phyloP scores from a whole-genome alignment of 2,888 invertebrate species.

The Ormyrus nitidulus region DNA sequence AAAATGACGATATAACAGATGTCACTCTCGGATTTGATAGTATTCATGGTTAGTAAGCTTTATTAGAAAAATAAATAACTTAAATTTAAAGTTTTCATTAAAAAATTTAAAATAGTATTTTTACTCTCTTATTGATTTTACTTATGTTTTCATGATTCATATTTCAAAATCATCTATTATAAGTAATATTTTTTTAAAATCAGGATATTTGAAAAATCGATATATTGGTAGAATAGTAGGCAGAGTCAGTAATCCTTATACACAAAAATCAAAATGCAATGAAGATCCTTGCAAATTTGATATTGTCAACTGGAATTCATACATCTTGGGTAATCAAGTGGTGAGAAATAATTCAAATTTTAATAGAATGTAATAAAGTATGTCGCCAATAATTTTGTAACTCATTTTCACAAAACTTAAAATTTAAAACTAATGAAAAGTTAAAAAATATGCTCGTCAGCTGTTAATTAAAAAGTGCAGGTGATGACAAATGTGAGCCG shows the following conservation, averaged over 20 bases:
- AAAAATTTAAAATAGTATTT: too few relatives aligned
- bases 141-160: too few relatives aligned
- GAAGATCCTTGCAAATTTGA: constrained; percentile 74
- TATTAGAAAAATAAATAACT: background rate
- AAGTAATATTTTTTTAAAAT: background rate
- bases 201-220: constrained; percentile 74
- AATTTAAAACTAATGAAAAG: too few relatives aligned
- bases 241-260: constrained; percentile 75
- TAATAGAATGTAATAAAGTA: background rate
- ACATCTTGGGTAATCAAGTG: constrained; percentile 63
- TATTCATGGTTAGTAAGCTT: constrained; percentile 74
- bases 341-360: constrained; percentile 56
- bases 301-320: constrained; percentile 75
- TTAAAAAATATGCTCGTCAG: too few relatives aligned
- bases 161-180: background rate
- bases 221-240: constrained; percentile 79
- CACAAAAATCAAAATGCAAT: constrained; percentile 49
- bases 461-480: background rate
- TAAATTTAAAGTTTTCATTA: too few relatives aligned
- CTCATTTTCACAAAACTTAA: too few relatives aligned
- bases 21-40: constrained; percentile 78
- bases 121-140: too few relatives aligned
- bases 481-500: constrained; percentile 76
- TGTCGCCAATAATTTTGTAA: too few relatives aligned
- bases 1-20: constrained; percentile 75